Evolutionary conservation across 2,888 invertebrate species (phyloP).

Genomic region (Watsonalla cultraria): DNA sequence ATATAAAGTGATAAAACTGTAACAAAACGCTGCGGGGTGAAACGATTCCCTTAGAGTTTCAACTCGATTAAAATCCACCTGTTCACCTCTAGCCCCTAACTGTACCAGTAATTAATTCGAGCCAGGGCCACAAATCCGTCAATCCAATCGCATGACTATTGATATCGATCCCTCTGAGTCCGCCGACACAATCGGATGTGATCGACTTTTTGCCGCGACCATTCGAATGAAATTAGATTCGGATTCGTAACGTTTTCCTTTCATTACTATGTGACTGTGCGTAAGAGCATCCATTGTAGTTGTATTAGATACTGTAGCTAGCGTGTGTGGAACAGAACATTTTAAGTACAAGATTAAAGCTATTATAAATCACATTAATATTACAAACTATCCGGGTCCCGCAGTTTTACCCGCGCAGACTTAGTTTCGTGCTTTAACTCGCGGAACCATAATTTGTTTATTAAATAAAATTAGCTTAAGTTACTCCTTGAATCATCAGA

Average conservation of each 20-base stretch:
- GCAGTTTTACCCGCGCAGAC: too few species aligned
- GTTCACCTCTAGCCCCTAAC: constrained; percentile 55
- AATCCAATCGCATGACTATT: constrained; percentile 59
- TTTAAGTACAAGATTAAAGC: background rate
- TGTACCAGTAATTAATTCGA: constrained; percentile 64
- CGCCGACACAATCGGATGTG: constrained; percentile 62
- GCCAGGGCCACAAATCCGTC: constrained; percentile 41
- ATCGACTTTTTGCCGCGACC: constrained; percentile 64
- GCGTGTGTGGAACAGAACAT: background rate
- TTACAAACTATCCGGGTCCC: too few species aligned
- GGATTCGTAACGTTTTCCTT: constrained; percentile 51
- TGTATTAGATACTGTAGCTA: background rate
- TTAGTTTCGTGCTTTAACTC: too few species aligned
- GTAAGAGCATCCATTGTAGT: background rate
- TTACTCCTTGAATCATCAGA: too few species aligned
- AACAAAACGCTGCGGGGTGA: too few species aligned
- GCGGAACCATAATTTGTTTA: too few species aligned
- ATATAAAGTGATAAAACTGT: too few species aligned
- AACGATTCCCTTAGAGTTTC: constrained; percentile 2
- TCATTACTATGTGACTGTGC: constrained; percentile 15
- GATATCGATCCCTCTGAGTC: constrained; percentile 56
- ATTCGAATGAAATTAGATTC: constrained; percentile 68
- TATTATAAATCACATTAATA: too few species aligned
- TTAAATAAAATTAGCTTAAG: too few species aligned
- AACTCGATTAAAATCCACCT: constrained; percentile 34